Evolutionary conservation across 1,140 invertebrate species (phyloP), one percentile per base, ranked within the genome.

Genomic region (Acromyrmex heyeri): DNA sequence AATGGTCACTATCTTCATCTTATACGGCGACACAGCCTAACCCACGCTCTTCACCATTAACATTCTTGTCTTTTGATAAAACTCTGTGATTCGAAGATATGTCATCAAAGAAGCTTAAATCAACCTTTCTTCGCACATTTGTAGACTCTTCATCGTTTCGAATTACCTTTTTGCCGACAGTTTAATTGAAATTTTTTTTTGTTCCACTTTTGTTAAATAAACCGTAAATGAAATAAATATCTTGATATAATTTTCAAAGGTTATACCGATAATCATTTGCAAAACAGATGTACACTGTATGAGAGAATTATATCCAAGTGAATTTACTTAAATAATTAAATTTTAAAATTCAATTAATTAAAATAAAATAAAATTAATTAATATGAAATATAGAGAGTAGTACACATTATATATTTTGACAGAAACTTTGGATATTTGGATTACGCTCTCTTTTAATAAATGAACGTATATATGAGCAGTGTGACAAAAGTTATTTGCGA

Each of bases 1-100:
- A 69, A 69, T 34, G 27, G 12, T 38, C 65, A 4, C 48, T 69
- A 48, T 27, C 34, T 38, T 38, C 64, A n/a, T 59, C 34, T 81
- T 81, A 21, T 14, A 38, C 1, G 16, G 5, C 53, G 21, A 61
- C 24, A 61, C 14, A 24, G 69, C 0, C 34, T 61, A 38, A 82
- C 50, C 24, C 57, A 16, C 12, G 79, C 24, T 44, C 57, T 82
- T 48, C 18, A 18, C 55, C 24, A 59, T 82, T 82, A 59, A 82
- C 79, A 61, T 59, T 82, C 38, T 73, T 34, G 53, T 72, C 24
- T 30, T 21, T 44, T 38, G 79, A 59, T 79, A 38, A 69, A 27
- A 27, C 10, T 12, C 18, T 16, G n/a, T 21, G 21, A 72, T 70
- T 55, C 21, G 16, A 16, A 48, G 16, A 24, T 34, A 69, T 10